A percentile compares a stretch with the other conserved stretches of the same genome.
phyloP scores from a whole-genome alignment of 1,140 invertebrate species.

The Rhizoglyphus robini region DNA sequence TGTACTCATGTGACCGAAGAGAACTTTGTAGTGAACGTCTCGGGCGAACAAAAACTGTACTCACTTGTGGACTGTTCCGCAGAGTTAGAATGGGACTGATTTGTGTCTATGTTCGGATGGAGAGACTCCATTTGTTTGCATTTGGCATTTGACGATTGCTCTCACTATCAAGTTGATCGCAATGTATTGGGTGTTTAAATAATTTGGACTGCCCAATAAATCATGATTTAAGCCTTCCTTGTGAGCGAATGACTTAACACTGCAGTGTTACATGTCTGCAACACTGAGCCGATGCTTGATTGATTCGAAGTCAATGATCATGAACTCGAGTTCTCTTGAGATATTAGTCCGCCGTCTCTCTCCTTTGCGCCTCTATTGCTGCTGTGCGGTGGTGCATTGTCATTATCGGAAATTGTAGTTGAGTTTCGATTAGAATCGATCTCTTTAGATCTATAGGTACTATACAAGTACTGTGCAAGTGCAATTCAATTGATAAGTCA shows the following conservation, averaged over 20 bases:
- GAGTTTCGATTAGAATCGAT: conserved; percentile 10
- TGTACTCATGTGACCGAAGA: background rate
- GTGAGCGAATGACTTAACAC: background rate
- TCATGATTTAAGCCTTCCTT: conserved; percentile 6
- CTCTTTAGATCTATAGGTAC: background rate
- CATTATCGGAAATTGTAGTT: too few relatives aligned
- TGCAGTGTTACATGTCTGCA: background rate
- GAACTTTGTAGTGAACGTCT: background rate
- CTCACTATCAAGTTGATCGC: background rate
- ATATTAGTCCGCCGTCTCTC: background rate
- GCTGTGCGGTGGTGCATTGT: too few relatives aligned
- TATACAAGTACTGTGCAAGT: too few relatives aligned
- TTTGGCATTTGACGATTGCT: background rate
- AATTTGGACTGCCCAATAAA: background rate
- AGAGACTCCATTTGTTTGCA: conserved; percentile 2
- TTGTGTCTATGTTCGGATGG: too few relatives aligned
- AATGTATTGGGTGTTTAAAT: conserved; percentile 5
- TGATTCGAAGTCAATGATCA: background rate
- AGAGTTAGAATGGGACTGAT: too few relatives aligned
- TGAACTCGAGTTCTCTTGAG: conserved; percentile 1
- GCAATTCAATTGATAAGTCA: too few relatives aligned
- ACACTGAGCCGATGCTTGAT: background rate
- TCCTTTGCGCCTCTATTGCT: too few relatives aligned
- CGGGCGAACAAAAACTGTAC: background rate
- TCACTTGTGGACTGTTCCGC: too few relatives aligned